phyloP scores from a whole-genome alignment of 2,113 vertebrate species.

The Xenus cinereus region DNA sequence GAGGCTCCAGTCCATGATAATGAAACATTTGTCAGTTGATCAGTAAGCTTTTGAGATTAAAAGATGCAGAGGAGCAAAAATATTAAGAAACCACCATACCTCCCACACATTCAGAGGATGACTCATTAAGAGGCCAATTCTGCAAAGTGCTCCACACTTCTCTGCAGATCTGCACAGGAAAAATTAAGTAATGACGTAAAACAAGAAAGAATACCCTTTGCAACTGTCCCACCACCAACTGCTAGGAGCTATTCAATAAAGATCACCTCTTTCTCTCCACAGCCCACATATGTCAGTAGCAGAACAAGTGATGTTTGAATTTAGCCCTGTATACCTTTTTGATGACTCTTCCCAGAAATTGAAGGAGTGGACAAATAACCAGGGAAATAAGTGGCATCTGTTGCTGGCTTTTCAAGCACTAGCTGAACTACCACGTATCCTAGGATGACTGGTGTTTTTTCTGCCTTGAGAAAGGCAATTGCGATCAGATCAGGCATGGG shows the following conservation, averaged over 20 bases:
- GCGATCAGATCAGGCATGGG: not conserved
- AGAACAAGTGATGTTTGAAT: not conserved
- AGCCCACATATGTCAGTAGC: not conserved
- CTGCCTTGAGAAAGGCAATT: not conserved
- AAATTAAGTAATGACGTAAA: not conserved
- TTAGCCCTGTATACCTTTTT: not conserved
- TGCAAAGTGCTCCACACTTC: slow-evolving; percentile 1
- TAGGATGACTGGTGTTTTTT: not conserved
- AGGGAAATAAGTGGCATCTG: not conserved
- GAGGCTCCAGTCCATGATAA: not conserved
- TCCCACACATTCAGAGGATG: slow-evolving; percentile 20
- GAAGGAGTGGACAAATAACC: not conserved
- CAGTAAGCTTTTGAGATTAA: not conserved
- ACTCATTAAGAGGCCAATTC: slow-evolving; percentile 11
- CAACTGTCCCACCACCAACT: not conserved
- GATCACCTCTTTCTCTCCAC: not conserved
- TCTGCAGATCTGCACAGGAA: not conserved
- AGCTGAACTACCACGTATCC: not conserved
- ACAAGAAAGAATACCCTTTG: not conserved
- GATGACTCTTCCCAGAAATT: not conserved
- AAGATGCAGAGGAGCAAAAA: not conserved
- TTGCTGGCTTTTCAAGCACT: not conserved
- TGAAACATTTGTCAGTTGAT: not conserved
- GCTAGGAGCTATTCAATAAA: not conserved
- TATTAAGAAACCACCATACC: slow-evolving; percentile 29